phyloP scores from a whole-genome alignment of 1,140 invertebrate species.

The Triops longicaudatus region DNA sequence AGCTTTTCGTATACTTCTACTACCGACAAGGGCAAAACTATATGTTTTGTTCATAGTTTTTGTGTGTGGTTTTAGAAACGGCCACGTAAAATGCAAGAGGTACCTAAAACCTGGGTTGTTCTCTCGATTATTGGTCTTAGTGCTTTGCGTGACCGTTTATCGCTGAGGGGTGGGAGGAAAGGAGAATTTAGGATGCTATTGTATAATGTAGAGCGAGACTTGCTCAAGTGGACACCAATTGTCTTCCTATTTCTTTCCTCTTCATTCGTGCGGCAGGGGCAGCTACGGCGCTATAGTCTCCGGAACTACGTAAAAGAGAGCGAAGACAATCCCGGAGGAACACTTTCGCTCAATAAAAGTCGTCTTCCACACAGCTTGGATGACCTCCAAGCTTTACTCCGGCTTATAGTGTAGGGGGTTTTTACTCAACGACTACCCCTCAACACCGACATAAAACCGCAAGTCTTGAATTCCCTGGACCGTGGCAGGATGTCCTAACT shows the following conservation, averaged over 20 bases:
- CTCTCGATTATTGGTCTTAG: too few species aligned
- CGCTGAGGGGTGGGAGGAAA: neutral
- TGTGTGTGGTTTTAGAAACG: too few species aligned
- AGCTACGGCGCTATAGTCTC: neutral
- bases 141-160: slow-evolving; percentile 1
- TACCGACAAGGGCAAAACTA: too few species aligned
- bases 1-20: neutral
- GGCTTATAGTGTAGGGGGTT: neutral
- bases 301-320: neutral
- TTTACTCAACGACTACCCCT: neutral
- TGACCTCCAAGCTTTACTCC: neutral
- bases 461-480: neutral
- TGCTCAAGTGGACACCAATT: slow-evolving; percentile 8
- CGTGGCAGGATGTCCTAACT: neutral
- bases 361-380: slow-evolving; percentile 1
- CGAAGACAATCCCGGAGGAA: neutral
- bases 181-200: neutral
- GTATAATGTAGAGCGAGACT: neutral
- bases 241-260: neutral
- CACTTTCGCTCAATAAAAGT: slow-evolving; percentile 12
- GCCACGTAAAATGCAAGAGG: too few species aligned
- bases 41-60: too few species aligned
- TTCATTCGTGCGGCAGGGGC: neutral
- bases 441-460: slow-evolving; percentile 6
- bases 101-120: too few species aligned